Percentiles rank a stretch among this genome's conserved stretches.
phyloP scores from a whole-genome alignment of 1,140 invertebrate species.

The Maconellicoccus hirsutus region DNA sequence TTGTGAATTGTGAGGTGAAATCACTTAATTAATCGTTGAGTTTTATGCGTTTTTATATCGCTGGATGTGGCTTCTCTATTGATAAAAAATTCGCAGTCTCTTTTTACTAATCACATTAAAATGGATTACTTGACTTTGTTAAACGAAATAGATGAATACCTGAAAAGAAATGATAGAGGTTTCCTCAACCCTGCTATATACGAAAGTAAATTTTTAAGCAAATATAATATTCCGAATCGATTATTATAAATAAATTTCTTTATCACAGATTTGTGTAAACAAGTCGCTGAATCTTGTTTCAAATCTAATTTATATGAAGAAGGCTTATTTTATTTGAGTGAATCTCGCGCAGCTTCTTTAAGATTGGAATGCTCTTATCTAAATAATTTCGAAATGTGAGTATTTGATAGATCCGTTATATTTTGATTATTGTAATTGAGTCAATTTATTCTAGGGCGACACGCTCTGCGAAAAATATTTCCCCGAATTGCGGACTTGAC shows the following conservation, averaged over 20 bases:
- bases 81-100: no score
- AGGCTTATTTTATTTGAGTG: neutral
- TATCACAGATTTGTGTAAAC: neutral
- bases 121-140: neutral
- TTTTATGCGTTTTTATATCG: no score
- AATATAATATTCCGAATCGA: neutral
- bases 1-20: no score
- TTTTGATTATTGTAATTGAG: neutral
- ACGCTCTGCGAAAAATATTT: no score
- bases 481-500: neutral
- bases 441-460: neutral
- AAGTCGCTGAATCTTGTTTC: neutral
- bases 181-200: neutral
- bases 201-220: neutral
- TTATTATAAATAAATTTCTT: neutral
- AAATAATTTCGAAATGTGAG: neutral
- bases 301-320: neutral
- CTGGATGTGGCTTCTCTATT: no score
- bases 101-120: neutral
- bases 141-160: neutral
- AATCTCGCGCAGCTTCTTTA: conserved; percentile 1
- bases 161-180: neutral
- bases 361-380: neutral
- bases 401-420: neutral
- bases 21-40: no score